Evolutionary conservation across 2,888 invertebrate genomes (phyloP).

Genomic region (Eristalis intricaria): DNA sequence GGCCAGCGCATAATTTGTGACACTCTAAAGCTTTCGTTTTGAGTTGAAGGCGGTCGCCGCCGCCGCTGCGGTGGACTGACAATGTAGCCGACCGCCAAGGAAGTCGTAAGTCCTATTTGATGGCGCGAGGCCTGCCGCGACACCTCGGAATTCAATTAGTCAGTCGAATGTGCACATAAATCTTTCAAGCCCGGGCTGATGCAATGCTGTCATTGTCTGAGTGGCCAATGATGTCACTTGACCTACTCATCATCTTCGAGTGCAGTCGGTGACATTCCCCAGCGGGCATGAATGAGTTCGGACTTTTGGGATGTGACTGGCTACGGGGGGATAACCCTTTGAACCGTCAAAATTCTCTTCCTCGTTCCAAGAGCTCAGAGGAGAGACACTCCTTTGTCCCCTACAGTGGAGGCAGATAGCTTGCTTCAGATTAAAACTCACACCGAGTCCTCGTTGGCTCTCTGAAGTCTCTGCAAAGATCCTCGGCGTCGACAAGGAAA

Average conservation of each 20-base stretch:
- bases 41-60: not conserved
- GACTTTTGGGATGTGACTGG: too few species aligned
- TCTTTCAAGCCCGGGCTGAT: not conserved
- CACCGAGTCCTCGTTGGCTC: too few species aligned
- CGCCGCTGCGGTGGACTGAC: not conserved
- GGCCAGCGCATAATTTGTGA: not conserved
- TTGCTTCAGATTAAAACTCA: too few species aligned
- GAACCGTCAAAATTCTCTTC: too few species aligned
- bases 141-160: not conserved
- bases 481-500: not conserved
- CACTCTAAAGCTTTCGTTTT: not conserved
- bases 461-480: too few species aligned
- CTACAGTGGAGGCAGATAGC: too few species aligned
- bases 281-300: too few species aligned
- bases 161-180: not conserved
- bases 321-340: too few species aligned
- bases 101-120: not conserved
- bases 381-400: too few species aligned
- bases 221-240: not conserved
- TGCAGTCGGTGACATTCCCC: too few species aligned
- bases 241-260: not conserved
- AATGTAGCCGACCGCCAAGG: not conserved
- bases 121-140: not conserved
- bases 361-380: too few species aligned
- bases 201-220: not conserved